Evolutionary conservation across 2,888 invertebrate genomes (phyloP), one percentile per base, ranked within the genome.

Genomic region (Eutolmus rufibarbis): DNA sequence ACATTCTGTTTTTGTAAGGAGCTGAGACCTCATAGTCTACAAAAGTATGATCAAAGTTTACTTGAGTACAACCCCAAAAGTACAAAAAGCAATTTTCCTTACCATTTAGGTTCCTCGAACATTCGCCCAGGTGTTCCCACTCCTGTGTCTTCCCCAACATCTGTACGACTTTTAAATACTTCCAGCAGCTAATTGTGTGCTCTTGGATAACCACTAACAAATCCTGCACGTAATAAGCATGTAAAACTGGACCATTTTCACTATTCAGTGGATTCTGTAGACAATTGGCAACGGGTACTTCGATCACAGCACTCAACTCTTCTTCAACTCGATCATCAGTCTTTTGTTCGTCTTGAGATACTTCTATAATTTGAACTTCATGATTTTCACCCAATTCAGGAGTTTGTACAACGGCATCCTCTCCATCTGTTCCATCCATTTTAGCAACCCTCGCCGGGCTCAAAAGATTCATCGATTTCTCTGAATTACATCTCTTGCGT

Each of bases 181-280:
- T 92, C 92, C 92, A 92, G 88, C 92, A 92, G 23, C 91, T 91
- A 2, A 92, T 88, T 66, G 90, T 85, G 23, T 88, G 89, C 82
- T 92, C 91, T 87, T 92, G 92, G 56, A 92, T 89, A 8, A 91
- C 91, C 74, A 92, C 91, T 0, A 92, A 90, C 82, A 92, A 90
- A 66, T 92, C 92, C 74, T 91, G 87, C 86, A 92, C 92, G 81
- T 91, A 92, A 86, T 90, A 92, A 40, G 91, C 90, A 74, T 92
- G 90, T 5, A 91, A 87, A 16, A 92, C 91, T 31, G 86, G 57
- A 8, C 92, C 92, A 86, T 91, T 87, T 78, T 90, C 90, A 8
- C 89, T 78, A 74, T 91, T 90, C 51, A 92, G 89, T 23, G 92
- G 92, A 90, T 92, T 92, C 2, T 88, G 89, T 79, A 91, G 89